phyloP scores from a whole-genome alignment of 2,797 vertebrate genomes.

The Rachycentron canadum region DNA sequence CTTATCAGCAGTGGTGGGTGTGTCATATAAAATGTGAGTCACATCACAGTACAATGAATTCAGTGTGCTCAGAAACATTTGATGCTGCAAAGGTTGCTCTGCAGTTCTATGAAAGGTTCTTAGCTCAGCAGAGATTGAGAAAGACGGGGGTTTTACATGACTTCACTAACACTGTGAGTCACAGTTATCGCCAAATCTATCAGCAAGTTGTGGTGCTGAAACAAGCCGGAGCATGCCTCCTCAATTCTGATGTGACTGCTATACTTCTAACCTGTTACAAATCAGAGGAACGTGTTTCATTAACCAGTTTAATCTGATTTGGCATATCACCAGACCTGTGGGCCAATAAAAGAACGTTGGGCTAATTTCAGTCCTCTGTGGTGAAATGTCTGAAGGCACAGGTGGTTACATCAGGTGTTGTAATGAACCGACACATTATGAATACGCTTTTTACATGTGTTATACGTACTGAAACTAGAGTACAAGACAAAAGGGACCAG shows the following conservation, averaged over 20 bases:
- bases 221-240: conserved; percentile 32
- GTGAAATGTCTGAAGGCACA: background rate
- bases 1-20: background rate
- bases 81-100: background rate
- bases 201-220: background rate
- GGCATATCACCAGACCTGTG: background rate
- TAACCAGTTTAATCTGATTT: background rate
- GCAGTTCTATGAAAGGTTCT: background rate
- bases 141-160: conserved; percentile 1
- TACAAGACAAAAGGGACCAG: background rate
- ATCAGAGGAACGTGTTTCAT: background rate
- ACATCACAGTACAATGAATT: background rate
- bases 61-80: background rate
- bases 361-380: background rate
- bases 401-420: background rate
- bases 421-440: background rate
- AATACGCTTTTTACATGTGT: too few species aligned
- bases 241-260: background rate
- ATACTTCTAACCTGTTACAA: background rate
- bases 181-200: conserved; percentile 19
- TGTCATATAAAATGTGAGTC: background rate
- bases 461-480: background rate
- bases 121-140: conserved; percentile 9
- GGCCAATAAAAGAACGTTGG: background rate
- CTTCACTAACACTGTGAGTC: conserved; percentile 23